phyloP scores from a whole-genome alignment of 2,888 invertebrate species.

The Eupeodes luniger region DNA sequence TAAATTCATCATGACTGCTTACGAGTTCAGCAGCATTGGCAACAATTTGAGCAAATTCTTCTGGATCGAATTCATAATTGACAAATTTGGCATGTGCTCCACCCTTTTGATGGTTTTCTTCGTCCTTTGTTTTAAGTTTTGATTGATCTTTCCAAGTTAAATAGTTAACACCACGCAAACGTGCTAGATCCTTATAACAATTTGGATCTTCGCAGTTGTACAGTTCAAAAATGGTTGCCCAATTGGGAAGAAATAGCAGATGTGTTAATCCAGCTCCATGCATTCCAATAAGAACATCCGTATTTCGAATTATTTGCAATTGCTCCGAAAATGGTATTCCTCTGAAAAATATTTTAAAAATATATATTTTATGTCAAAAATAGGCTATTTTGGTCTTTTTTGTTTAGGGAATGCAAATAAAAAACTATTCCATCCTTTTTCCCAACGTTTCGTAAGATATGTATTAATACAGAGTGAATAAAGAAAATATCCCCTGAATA shows the following conservation, averaged over 20 bases:
- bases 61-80: slow-evolving; percentile 95
- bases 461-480: too few species aligned
- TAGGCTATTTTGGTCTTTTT: too few species aligned
- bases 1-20: slow-evolving; percentile 79
- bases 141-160: slow-evolving; percentile 94
- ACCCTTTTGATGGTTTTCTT: slow-evolving; percentile 93
- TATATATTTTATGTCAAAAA: too few species aligned
- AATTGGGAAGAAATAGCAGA: slow-evolving; percentile 96
- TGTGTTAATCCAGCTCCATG: slow-evolving; percentile 99
- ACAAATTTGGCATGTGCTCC: slow-evolving; percentile 98
- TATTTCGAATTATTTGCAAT: slow-evolving; percentile 92
- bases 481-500: too few species aligned
- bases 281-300: slow-evolving; percentile 98
- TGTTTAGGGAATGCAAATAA: too few species aligned
- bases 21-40: slow-evolving; percentile 90
- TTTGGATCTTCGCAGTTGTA: slow-evolving; percentile 99
- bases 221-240: slow-evolving; percentile 97
- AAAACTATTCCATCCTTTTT: too few species aligned
- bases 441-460: too few species aligned
- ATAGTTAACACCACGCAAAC: slow-evolving; percentile 95
- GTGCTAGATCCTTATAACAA: slow-evolving; percentile 96
- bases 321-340: slow-evolving; percentile 89
- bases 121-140: slow-evolving; percentile 91
- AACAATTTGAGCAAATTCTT: slow-evolving; percentile 93
- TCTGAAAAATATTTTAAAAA: slow-evolving; percentile 79